Evolutionary conservation across 1,140 invertebrate genomes (phyloP).

Genomic region (Rhagoletis zephyria): DNA sequence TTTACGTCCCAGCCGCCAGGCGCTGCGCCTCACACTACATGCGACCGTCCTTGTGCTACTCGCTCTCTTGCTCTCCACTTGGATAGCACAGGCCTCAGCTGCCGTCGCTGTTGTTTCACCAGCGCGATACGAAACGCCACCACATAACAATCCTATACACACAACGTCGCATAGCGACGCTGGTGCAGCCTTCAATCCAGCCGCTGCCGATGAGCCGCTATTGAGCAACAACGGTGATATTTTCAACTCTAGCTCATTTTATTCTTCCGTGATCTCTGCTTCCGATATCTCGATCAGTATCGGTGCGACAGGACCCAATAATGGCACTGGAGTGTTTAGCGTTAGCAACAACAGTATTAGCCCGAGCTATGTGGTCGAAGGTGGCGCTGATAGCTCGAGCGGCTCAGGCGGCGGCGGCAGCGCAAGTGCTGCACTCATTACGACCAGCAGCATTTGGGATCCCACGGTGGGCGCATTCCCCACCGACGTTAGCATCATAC

Average conservation of each 20-base stretch:
- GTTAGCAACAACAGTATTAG: slow-evolving; percentile 21
- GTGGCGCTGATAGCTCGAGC: neutral
- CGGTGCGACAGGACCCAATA: neutral
- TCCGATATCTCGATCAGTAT: neutral
- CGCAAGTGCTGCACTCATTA: slow-evolving; percentile 37
- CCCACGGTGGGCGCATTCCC: slow-evolving; percentile 27
- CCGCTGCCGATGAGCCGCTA: neutral
- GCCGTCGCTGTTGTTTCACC: neutral
- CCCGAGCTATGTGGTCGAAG: neutral
- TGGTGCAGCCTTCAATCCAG: neutral
- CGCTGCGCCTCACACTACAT: slow-evolving; percentile 24
- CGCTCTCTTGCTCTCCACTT: neutral
- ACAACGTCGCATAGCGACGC: neutral
- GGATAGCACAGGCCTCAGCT: slow-evolving; percentile 33
- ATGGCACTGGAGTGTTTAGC: neutral
- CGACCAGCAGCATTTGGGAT: slow-evolving; percentile 37
- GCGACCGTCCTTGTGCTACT: slow-evolving; percentile 7
- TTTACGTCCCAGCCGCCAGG: neutral
- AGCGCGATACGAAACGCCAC: neutral
- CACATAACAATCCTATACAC: neutral
- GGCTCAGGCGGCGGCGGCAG: neutral
- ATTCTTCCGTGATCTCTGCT: neutral
- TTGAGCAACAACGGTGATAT: neutral
- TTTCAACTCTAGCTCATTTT: neutral
- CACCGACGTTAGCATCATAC: neutral